Conservation (phyloP, 2,797 vertebrate species). For the Anomalospiza imberbis region DNA sequence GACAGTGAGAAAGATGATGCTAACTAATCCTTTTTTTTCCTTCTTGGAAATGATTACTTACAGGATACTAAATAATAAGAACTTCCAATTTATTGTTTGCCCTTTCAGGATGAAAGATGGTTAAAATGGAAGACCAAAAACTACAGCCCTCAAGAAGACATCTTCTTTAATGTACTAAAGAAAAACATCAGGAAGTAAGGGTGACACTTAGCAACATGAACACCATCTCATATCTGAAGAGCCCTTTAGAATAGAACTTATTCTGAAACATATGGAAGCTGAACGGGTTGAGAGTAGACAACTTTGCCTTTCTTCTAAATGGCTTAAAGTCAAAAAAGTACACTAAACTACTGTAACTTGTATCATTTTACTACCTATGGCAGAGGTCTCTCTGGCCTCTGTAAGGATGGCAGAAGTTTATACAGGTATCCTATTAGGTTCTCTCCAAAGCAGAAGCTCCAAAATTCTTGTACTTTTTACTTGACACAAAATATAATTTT, state of each 20-base stretch:
- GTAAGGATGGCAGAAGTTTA: neutral
- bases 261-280: neutral
- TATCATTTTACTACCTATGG: neutral
- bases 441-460: neutral
- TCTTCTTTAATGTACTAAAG: neutral
- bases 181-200: neutral
- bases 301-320: neutral
- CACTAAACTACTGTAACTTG: neutral
- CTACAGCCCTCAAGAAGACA: neutral
- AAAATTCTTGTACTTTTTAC: neutral
- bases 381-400: neutral
- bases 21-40: fast-evolving
- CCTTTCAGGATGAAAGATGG: neutral
- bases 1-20: neutral
- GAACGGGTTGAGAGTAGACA: neutral
- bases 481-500: neutral
- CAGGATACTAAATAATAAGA: neutral
- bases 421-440: neutral
- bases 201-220: neutral
- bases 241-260: neutral
- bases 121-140: neutral
- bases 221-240: neutral
- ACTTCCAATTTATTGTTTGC: neutral
- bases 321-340: neutral
- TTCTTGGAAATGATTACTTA: neutral